A percentile compares a stretch with the other conserved stretches of the same genome.
Conservation (phyloP, 2,888 invertebrate species). For the Dusona sp. region DNA sequence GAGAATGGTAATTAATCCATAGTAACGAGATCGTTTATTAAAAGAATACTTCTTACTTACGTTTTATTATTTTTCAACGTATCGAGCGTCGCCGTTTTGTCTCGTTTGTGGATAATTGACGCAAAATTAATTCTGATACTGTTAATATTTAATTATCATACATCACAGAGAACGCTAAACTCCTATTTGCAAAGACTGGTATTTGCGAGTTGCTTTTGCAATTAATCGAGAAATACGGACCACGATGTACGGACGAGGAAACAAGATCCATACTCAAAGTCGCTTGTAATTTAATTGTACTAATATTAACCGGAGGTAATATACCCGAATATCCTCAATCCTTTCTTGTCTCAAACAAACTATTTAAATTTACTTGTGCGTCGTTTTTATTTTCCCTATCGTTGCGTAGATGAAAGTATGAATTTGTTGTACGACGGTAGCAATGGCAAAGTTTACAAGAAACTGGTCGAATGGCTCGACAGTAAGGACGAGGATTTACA, state of each 20-base stretch:
- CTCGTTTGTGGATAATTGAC: neutral
- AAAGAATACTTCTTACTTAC: neutral
- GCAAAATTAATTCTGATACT: neutral
- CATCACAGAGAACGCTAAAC: constrained; percentile 91
- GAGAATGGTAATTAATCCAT: constrained; percentile 88
- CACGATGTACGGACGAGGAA: constrained; percentile 88
- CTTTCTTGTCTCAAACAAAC: neutral
- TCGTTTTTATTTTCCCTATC: constrained; percentile 48
- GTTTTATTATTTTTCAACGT: neutral
- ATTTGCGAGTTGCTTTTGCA: constrained; percentile 91
- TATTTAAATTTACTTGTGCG: constrained; percentile 11
- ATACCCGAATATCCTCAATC: neutral
- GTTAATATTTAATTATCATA: neutral
- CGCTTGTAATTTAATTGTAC: constrained; percentile 94
- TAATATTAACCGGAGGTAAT: constrained; percentile 93
- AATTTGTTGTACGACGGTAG: constrained; percentile 92
- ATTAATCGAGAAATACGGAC: constrained; percentile 90
- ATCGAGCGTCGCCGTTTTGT: neutral
- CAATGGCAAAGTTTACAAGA: constrained; percentile 89
- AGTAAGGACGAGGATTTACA: constrained; percentile 90
- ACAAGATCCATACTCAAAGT: constrained; percentile 90
- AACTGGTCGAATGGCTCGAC: constrained; percentile 92
- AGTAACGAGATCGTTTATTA: neutral
- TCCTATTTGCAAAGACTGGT: constrained; percentile 90
- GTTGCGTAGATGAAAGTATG: constrained; percentile 93